Conservation (phyloP, 2,888 invertebrate genomes). For the Plusia festucae region DNA sequence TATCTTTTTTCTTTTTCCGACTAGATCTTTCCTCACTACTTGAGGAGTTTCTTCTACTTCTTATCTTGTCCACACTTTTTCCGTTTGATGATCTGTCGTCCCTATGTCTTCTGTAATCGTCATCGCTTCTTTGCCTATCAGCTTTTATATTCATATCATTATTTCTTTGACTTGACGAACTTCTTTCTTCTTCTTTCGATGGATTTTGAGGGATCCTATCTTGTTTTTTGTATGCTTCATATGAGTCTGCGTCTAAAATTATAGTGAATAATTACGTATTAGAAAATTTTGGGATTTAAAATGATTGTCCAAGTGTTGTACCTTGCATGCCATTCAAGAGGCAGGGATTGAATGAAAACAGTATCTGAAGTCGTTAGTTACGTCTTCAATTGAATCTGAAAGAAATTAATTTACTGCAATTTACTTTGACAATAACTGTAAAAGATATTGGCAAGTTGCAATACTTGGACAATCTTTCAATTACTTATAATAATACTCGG, state of each 20-base stretch:
- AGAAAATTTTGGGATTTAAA: slow-evolving; percentile 24
- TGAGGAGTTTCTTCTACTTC: slow-evolving; percentile 63
- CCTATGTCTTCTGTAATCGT: slow-evolving; percentile 54
- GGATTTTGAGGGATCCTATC: slow-evolving; percentile 72
- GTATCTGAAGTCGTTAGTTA: slow-evolving; percentile 65
- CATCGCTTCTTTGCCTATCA: slow-evolving; percentile 37
- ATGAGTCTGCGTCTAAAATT: slow-evolving; percentile 91
- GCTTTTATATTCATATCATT: slow-evolving; percentile 54
- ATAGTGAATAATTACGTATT: slow-evolving; percentile 21
- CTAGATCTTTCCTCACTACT: slow-evolving; percentile 62
- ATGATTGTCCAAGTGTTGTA: slow-evolving; percentile 62
- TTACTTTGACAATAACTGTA: not conserved
- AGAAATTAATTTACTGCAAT: slow-evolving; percentile 51
- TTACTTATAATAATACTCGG: too few species aligned
- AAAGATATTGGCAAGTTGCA: slow-evolving; percentile 28
- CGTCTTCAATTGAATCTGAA: slow-evolving; percentile 70
- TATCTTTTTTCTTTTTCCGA: slow-evolving; percentile 64
- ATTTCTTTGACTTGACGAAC: slow-evolving; percentile 65
- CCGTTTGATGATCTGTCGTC: slow-evolving; percentile 68
- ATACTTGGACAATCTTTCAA: slow-evolving; percentile 49
- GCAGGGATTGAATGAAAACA: slow-evolving; percentile 60
- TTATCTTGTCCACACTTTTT: slow-evolving; percentile 57
- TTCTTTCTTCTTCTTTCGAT: slow-evolving; percentile 68
- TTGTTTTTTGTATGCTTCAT: slow-evolving; percentile 91
- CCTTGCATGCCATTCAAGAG: slow-evolving; percentile 62